Conservation (phyloP, 1,140 invertebrate genomes). For the Drosophila nigromelanica region DNA sequence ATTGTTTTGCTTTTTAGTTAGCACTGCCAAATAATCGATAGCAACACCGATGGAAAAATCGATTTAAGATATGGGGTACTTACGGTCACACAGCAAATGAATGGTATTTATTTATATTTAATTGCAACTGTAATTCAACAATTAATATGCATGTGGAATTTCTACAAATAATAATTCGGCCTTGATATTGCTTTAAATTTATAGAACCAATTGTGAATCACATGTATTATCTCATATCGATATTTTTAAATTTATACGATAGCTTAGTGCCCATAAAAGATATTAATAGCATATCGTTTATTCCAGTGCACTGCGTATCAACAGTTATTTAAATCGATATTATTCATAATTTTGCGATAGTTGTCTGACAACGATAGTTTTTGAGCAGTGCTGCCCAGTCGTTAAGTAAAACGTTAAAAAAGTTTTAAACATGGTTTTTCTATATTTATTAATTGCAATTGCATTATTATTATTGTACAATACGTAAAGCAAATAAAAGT, state of each 20-base stretch:
- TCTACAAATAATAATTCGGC: too few species aligned
- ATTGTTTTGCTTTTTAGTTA: constrained; percentile 25
- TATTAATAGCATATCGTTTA: too few species aligned
- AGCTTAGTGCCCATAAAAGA: too few species aligned
- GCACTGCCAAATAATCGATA: constrained; percentile 26
- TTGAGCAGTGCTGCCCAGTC: not conserved
- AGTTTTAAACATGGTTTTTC: constrained; percentile 18
- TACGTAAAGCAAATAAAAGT: constrained; percentile 53
- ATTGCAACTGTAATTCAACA: not conserved
- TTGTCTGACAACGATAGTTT: not conserved
- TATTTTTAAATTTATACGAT: too few species aligned
- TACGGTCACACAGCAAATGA: constrained; percentile 8
- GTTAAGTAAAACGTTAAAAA: not conserved
- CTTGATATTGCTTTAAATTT: too few species aligned
- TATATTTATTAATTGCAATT: constrained; percentile 63
- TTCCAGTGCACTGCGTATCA: too few species aligned
- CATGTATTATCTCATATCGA: too few species aligned
- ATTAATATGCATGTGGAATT: too few species aligned
- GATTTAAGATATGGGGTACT: not conserved
- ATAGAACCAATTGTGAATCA: too few species aligned
- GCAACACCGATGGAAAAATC: not conserved
- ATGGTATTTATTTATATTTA: not conserved
- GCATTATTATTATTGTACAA: constrained; percentile 60
- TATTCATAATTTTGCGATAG: not conserved
- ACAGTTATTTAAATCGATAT: not conserved